A percentile compares a stretch with the other conserved stretches of the same genome.
Evolutionary conservation across 2,888 invertebrate genomes (phyloP).

Genomic region (Hemithea aestivaria): DNA sequence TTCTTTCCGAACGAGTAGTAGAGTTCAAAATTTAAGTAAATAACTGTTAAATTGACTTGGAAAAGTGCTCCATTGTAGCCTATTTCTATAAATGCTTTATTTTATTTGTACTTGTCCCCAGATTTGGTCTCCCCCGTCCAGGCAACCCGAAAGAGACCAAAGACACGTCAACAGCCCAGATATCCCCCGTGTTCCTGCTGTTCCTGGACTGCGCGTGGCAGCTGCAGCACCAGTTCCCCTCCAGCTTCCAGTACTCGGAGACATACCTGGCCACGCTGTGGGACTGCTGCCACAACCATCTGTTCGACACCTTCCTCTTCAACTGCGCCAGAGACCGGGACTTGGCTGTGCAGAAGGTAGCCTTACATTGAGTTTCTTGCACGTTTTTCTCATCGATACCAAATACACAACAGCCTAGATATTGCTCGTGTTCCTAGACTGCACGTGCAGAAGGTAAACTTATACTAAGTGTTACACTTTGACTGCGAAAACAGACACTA

Average conservation of each 20-base stretch:
- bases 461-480: too few relatives aligned
- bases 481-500: too few relatives aligned
- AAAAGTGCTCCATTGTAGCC: too few relatives aligned
- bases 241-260: slow-evolving; percentile 94
- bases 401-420: too few relatives aligned
- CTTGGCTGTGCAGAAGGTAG: slow-evolving; percentile 81
- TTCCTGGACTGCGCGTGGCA: slow-evolving; percentile 98
- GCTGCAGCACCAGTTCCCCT: slow-evolving; percentile 91
- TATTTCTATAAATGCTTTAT: too few relatives aligned
- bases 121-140: slow-evolving; percentile 84
- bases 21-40: too few relatives aligned
- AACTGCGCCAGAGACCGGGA: slow-evolving; percentile 89
- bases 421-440: too few relatives aligned
- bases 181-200: slow-evolving; percentile 90
- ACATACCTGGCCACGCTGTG: slow-evolving; percentile 94
- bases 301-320: slow-evolving; percentile 96
- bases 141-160: slow-evolving; percentile 73
- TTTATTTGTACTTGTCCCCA: slow-evolving; percentile 31
- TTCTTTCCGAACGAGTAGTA: slow-evolving; percentile 2
- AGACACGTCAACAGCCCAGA: slow-evolving; percentile 56
- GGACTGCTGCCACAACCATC: slow-evolving; percentile 92
- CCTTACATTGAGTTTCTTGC: neutral
- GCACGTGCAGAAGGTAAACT: too few relatives aligned
- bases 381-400: too few relatives aligned
- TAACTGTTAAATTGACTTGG: too few relatives aligned